Conservation (phyloP, 1,140 invertebrate species). For the Drosophila trapezifrons region DNA sequence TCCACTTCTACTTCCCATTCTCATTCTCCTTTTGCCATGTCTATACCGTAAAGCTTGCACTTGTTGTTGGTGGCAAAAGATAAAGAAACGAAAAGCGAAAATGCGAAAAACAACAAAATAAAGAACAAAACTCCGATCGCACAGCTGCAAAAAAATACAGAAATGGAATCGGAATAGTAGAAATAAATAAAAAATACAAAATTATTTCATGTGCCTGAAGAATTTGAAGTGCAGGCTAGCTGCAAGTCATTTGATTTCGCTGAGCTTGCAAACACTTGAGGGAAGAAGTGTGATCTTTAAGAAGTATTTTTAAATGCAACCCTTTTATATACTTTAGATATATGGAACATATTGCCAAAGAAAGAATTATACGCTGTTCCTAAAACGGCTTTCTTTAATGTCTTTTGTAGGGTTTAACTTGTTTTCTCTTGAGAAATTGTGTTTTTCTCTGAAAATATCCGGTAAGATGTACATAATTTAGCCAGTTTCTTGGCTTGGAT, state of each 20-base stretch:
- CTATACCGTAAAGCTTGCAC: constrained; percentile 12
- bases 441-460: too few species aligned
- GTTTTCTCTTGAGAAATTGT: too few species aligned
- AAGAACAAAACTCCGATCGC: constrained; percentile 5
- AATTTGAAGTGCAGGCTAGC: constrained; percentile 23
- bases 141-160: constrained; percentile 30
- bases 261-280: constrained; percentile 21
- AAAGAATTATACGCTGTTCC: not conserved
- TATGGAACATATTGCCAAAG: not conserved
- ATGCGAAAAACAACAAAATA: constrained; percentile 5
- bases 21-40: constrained; percentile 3
- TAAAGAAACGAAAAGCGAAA: constrained; percentile 26
- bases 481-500: constrained; percentile 19
- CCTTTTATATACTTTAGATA: too few species aligned
- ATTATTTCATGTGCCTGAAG: constrained; percentile 12
- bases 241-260: constrained; percentile 34
- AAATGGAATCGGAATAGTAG: constrained; percentile 22
- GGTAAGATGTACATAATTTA: not conserved
- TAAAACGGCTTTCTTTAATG: not conserved
- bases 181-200: constrained; percentile 12
- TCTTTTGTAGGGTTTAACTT: too few species aligned
- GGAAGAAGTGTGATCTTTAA: not conserved
- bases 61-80: constrained; percentile 17
- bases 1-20: not conserved
- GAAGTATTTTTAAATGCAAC: too few species aligned